Evolutionary conservation across 1,140 invertebrate species (phyloP).

Genomic region (Holcopasites calliopsidis): DNA sequence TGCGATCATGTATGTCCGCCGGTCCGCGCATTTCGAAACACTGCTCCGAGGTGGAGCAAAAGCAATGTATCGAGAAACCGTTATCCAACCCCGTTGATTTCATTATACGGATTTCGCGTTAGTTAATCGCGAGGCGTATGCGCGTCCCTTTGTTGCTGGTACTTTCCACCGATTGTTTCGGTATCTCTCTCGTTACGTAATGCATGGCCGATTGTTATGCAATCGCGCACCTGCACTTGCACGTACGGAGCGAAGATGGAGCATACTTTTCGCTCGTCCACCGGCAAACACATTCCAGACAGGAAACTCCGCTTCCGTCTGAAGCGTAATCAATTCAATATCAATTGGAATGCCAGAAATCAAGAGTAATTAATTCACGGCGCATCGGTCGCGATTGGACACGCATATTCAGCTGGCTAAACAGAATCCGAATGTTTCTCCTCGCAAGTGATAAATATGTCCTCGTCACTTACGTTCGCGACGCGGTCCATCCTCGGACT

Average conservation of each 20-base stretch:
- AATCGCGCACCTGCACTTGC: constrained; percentile 26
- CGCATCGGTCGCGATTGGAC: neutral
- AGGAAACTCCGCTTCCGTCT: neutral
- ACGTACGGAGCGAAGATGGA: neutral
- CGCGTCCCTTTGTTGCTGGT: constrained; percentile 20
- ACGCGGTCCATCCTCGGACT: no score
- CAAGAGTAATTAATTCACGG: neutral
- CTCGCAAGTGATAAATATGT: no score
- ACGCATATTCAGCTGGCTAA: no score
- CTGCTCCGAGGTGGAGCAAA: neutral
- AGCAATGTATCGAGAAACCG: constrained; percentile 1
- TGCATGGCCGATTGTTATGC: constrained; percentile 24
- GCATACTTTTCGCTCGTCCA: constrained; percentile 11
- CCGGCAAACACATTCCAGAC: neutral
- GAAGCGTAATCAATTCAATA: neutral
- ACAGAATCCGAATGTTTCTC: no score
- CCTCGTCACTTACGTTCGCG: no score
- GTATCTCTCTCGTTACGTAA: constrained; percentile 39
- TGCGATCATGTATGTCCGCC: no score
- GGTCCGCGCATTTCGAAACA: neutral
- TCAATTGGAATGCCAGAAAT: neutral
- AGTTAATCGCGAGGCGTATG: constrained; percentile 25
- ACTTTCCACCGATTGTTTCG: constrained; percentile 39
- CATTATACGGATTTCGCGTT: constrained; percentile 15
- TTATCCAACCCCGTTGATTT: constrained; percentile 26